phyloP scores from a whole-genome alignment of 2,797 vertebrate species.

The Labeo calbasu region DNA sequence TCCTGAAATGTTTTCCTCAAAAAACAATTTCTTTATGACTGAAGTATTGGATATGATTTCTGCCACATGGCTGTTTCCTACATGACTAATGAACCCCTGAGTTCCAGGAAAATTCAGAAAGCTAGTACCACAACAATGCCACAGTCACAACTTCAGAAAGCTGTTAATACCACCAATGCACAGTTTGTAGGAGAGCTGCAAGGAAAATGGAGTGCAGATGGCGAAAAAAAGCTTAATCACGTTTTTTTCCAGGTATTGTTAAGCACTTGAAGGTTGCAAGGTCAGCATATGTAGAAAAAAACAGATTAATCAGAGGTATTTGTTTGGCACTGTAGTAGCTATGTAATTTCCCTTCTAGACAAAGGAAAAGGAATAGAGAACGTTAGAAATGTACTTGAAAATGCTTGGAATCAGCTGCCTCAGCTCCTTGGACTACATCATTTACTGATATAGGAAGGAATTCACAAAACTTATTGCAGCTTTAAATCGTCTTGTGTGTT shows the following conservation, averaged over 20 bases:
- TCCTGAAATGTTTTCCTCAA: too few species aligned
- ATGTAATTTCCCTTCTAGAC: background rate
- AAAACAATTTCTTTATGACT: too few species aligned
- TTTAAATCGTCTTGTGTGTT: background rate
- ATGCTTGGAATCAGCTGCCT: background rate
- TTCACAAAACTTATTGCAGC: background rate
- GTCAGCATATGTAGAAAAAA: background rate
- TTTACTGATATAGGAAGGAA: background rate
- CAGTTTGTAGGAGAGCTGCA: background rate
- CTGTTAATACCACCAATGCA: background rate
- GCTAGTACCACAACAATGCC: background rate
- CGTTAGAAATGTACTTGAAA: background rate
- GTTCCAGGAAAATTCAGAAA: background rate
- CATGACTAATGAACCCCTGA: background rate
- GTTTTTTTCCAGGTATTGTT: background rate
- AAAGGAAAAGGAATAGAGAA: background rate
- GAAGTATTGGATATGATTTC: background rate
- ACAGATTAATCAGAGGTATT: background rate
- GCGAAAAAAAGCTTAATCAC: too few species aligned
- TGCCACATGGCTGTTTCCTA: background rate
- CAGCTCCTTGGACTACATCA: background rate
- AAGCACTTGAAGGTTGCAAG: background rate
- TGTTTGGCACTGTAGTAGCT: background rate
- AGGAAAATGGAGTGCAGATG: too few species aligned
- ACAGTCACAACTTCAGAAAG: background rate